Evolutionary conservation across 2,888 invertebrate species (phyloP), one percentile per base, ranked within the genome.

Genomic region (Athrips mouffetella): DNA sequence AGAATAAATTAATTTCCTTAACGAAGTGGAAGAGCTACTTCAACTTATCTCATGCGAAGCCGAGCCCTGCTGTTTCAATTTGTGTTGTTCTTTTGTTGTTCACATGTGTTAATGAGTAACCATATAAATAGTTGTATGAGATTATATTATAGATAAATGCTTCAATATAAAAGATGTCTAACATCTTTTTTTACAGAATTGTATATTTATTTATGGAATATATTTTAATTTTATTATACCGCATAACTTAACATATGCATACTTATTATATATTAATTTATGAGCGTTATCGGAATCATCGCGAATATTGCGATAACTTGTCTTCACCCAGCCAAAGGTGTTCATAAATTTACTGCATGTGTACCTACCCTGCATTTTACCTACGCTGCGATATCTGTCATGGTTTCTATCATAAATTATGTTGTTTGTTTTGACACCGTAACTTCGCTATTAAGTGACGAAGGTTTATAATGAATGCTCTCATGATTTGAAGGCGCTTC

Each of bases 401-500:
- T 20, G 21, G 37, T 21, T 39, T 25, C 45, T 49, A 49, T 40
- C 49, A 13, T 49, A 45, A 49, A 45, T 49, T 29, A 48, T 15
- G 39, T 30, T 45, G 35, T 47, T 50, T 50, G 45, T 52, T 50
- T 48, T 45, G 48, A 50, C 37, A 45, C 37, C 21, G 18, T 39
- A 21, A 15, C 33, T 11, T 42, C 41, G 37, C 41, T 27, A 54
- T 52, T 57, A 56, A 46, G 50, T 42, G 48, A 31, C 48, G 42
- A 48, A 33, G 18, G 53, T 48, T 49, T 51, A 55, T 67, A 68
- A 73, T 70, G 57, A 60, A 70, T 71, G 65, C 65, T 60, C 63
- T 56, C 52, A 60, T 60, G 64, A 73, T 70, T 71, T 71, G 58
- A 66, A 65, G 58, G 61, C 57, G 58, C 53, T 67, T 57, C 55